Percentiles rank a stretch among this genome's conserved stretches.
Evolutionary conservation across 2,888 invertebrate species (phyloP).

Genomic region (Rhopalosiphum nymphaeae): DNA sequence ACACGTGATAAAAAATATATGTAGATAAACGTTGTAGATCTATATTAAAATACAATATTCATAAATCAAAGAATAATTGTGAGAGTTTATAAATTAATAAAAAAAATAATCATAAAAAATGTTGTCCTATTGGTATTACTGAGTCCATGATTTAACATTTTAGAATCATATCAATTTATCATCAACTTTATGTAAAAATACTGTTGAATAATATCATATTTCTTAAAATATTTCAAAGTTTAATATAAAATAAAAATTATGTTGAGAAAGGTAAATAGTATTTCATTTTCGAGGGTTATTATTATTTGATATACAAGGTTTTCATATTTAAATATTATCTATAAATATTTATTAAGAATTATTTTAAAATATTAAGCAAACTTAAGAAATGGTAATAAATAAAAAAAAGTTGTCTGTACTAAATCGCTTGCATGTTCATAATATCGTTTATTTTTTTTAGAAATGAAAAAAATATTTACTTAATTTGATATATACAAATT

Average conservation of each 20-base stretch:
- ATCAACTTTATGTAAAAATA: not conserved
- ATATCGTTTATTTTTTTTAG: not conserved
- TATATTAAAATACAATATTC: not conserved
- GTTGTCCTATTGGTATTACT: not conserved
- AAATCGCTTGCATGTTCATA: not conserved
- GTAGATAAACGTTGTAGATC: not conserved
- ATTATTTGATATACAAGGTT: not conserved
- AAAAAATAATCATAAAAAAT: not conserved
- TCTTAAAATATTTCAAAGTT: not conserved
- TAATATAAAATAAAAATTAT: not conserved
- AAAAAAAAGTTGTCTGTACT: not conserved
- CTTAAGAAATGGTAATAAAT: not conserved
- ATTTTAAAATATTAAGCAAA: not conserved
- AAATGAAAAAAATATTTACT: not conserved
- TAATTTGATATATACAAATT: not conserved
- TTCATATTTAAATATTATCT: not conserved
- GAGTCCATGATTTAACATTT: not conserved
- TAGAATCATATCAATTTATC: not conserved
- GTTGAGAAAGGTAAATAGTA: not conserved
- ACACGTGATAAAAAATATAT: not conserved
- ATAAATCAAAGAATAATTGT: not conserved
- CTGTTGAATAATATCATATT: not conserved
- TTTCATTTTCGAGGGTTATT: not conserved
- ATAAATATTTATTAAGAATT: not conserved
- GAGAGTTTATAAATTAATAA: not conserved